Conservation (phyloP, 2,113 vertebrate species). For the Ardeotis arabs region DNA sequence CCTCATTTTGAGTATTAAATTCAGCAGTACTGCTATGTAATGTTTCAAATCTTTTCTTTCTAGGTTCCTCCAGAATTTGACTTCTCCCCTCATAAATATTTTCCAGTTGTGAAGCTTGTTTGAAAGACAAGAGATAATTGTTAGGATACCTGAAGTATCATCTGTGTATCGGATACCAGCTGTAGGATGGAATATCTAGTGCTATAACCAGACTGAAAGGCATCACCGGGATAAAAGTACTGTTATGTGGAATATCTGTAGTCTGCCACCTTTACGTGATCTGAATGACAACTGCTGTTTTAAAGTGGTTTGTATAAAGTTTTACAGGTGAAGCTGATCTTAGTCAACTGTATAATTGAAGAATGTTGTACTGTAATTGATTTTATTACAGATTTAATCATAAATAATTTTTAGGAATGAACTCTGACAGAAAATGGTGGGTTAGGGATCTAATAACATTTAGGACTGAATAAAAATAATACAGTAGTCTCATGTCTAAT, state of each 20-base stretch:
- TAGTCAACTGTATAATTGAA: constrained; percentile 49
- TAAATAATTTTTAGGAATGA: constrained; percentile 56
- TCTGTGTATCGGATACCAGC: neutral
- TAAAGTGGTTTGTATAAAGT: constrained; percentile 70
- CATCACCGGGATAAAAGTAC: constrained; percentile 28
- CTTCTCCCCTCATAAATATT: constrained; percentile 97
- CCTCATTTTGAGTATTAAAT: neutral
- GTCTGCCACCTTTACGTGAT: constrained; percentile 25
- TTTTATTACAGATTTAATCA: constrained; percentile 65
- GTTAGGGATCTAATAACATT: constrained; percentile 63
- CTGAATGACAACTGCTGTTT: constrained; percentile 72
- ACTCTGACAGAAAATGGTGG: neutral
- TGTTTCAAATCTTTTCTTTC: neutral
- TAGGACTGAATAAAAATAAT: constrained; percentile 30
- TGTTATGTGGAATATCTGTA: constrained; percentile 41
- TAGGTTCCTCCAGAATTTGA: constrained; percentile 96
- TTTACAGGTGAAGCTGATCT: constrained; percentile 46
- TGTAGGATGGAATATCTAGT: neutral
- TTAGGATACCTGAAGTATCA: neutral
- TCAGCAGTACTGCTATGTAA: neutral
- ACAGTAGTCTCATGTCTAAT: neutral
- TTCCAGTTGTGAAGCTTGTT: constrained; percentile 96
- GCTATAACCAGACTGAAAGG: neutral
- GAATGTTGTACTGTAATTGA: constrained; percentile 6
- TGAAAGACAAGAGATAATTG: constrained; percentile 65